A percentile compares a stretch with the other conserved stretches of the same genome.
These are phyloP conservation scores for Parnassius glacialis DNA, from an alignment of 2,888 invertebrate species.

Conservation along the genomic window DNA sequence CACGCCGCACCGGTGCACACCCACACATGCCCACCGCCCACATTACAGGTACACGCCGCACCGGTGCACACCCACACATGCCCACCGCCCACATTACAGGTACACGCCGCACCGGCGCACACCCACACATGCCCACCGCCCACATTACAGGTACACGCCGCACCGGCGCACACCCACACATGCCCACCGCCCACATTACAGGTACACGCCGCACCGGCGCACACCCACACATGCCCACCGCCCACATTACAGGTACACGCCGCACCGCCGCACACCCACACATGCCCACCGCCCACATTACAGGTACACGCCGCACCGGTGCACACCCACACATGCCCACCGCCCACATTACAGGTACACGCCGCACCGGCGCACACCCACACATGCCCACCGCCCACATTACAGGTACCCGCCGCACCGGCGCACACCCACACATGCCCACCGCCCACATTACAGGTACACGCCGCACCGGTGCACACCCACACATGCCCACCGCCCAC, in stretches of 20 bases:
- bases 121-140: too few species aligned
- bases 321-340: background rate
- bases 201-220: slow-evolving; percentile 91
- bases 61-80: too few species aligned
- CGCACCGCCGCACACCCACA: slow-evolving; percentile 14
- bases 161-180: too few species aligned
- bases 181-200: slow-evolving; percentile 83
- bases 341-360: background rate
- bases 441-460: background rate
- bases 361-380: too few species aligned
- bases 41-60: too few species aligned
- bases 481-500: background rate
- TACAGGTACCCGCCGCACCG: too few species aligned
- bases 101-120: too few species aligned
- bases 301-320: slow-evolving; percentile 35
- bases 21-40: too few species aligned
- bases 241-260: slow-evolving; percentile 91
- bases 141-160: too few species aligned
- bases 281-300: slow-evolving; percentile 79
- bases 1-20: too few species aligned
- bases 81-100: too few species aligned
- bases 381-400: background rate
- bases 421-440: background rate
- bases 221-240: slow-evolving; percentile 81
- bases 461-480: background rate